Evolutionary conservation across 1,140 invertebrate species (phyloP).

Genomic region (Grapholita molesta): DNA sequence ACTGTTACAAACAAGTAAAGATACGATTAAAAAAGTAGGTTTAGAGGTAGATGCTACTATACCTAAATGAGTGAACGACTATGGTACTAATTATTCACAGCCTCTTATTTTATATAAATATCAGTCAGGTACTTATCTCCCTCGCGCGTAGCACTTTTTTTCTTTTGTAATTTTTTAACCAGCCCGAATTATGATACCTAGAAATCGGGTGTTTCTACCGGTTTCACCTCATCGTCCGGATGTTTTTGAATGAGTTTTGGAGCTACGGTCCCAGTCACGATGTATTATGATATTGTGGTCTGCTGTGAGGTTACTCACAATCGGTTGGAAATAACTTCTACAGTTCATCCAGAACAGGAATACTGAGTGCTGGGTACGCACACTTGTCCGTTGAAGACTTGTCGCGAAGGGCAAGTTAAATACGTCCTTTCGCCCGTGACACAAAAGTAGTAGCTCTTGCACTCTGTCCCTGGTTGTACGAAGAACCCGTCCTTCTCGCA

Average conservation of each 20-base stretch:
- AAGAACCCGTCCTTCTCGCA: slow-evolving; percentile 78
- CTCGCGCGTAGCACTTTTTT: not conserved
- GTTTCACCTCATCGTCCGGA: not conserved
- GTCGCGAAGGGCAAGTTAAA: slow-evolving; percentile 54
- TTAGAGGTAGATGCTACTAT: not conserved
- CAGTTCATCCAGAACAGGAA: slow-evolving; percentile 69
- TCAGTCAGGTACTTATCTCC: slow-evolving; percentile 55
- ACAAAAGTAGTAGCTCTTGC: slow-evolving; percentile 79
- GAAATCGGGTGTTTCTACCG: not conserved
- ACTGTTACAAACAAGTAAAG: too few species aligned
- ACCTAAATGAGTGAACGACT: slow-evolving; percentile 18
- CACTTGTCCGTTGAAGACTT: slow-evolving; percentile 78
- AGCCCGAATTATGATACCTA: not conserved
- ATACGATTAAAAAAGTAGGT: too few species aligned
- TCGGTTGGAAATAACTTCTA: not conserved
- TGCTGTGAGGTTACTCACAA: not conserved
- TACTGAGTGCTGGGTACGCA: slow-evolving; percentile 73
- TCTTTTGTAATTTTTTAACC: too few species aligned
- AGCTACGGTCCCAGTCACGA: not conserved
- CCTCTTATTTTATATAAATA: slow-evolving; percentile 23
- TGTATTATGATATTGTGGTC: not conserved
- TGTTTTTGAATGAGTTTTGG: not conserved
- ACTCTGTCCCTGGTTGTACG: slow-evolving; percentile 73
- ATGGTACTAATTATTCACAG: slow-evolving; percentile 38
- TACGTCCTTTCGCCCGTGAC: slow-evolving; percentile 62